Base-by-base conservation (phyloP, 2,797 vertebrate genomes). In the Microhierax caerulescens region DNA sequence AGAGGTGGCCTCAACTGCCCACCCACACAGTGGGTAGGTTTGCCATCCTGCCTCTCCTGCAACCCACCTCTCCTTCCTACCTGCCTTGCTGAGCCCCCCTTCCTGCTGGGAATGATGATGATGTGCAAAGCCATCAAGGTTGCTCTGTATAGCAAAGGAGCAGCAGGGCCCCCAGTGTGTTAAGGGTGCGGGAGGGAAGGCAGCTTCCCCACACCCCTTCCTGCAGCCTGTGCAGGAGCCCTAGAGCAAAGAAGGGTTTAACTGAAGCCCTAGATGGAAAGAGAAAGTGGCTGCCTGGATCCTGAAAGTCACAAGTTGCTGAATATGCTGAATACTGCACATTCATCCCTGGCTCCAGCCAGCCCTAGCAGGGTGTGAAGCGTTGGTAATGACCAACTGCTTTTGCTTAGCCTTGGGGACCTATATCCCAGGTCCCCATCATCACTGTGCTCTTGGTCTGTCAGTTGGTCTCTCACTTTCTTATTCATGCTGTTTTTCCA, bases 401-500 rank as follows among this genome's bases (percentile, higher is more conserved):
- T 83, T 70, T 51, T 65, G 56, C 80, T 78, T 75, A 41, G 59
- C 88, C 57, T 6, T 74, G 68, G 64, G 88, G 48, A 47, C 1
- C 0, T 7, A 5, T 23, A 25, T 30, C 51, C 54, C n/a, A 60
- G 32, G n/a, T 74, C 48, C 27, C 69, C 32, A 6, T 30, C 61
- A 34, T 20, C 50, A 9, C 30, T 18, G 1, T 11, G 7, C 25
- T 72, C 63, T 53, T 54, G 67, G 32, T 82, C 70, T 83, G 83
- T 54, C 68, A 54, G 13, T 53, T 11, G 8, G 39, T 54, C 65
- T 91, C 79, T 82, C 77, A 75, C 67, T 53, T n/a, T 30, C 60
- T 86, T 48, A 70, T 20, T 90, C 69, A 27, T 64, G 41, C 54
- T 90, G 53, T 91, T 75, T 54, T 96, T 94, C 50, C 98, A 99